Evolutionary conservation across 2,113 vertebrate genomes (phyloP).

Genomic region (Oreocharis arfaki): DNA sequence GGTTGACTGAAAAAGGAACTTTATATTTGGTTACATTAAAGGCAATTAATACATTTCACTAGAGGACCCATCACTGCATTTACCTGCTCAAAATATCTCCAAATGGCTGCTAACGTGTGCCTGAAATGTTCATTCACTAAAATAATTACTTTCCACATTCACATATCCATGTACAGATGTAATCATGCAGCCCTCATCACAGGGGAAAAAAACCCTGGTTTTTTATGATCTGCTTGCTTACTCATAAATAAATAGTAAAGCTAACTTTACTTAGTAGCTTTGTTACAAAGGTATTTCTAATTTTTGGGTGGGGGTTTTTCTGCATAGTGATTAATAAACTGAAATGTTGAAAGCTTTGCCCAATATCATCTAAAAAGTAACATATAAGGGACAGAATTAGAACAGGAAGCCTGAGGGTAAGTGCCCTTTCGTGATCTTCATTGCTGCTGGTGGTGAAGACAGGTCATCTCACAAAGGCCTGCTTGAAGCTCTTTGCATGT

Average conservation of each 20-base stretch:
- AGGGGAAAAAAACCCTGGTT: rapidly evolving
- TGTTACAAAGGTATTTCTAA: neutral
- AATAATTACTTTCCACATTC: neutral
- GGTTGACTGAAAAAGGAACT: neutral
- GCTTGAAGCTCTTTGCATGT: neutral
- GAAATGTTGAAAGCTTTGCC: neutral
- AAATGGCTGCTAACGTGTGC: neutral
- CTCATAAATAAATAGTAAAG: neutral
- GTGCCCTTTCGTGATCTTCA: neutral
- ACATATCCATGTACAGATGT: neutral
- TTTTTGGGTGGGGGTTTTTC: neutral
- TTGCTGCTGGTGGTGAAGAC: neutral
- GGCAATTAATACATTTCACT: neutral
- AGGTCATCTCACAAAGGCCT: neutral
- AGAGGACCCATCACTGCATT: neutral
- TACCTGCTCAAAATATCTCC: neutral
- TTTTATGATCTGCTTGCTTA: neutral
- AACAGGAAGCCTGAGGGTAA: neutral
- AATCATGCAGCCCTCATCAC: neutral
- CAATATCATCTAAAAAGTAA: neutral
- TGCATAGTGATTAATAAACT: neutral
- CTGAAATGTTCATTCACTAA: neutral
- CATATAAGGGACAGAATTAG: neutral
- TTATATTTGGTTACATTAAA: neutral
- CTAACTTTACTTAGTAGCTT: neutral